A percentile compares a stretch with the other conserved stretches of the same genome.
Evolutionary conservation across 2,113 vertebrate genomes (phyloP).

Genomic region (Euleptes europaea): DNA sequence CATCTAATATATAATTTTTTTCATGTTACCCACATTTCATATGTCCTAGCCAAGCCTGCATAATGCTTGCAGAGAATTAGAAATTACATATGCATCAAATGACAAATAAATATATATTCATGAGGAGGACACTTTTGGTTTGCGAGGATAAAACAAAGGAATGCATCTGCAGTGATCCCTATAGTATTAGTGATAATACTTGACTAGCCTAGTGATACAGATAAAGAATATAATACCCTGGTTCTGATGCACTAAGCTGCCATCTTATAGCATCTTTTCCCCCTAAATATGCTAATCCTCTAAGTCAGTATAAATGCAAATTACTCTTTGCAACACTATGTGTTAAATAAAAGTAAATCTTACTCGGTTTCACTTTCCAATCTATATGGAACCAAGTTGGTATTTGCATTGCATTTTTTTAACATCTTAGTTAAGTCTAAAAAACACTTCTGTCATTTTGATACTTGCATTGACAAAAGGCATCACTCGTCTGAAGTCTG

Average conservation of each 20-base stretch:
- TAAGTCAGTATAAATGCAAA: conserved; percentile 23
- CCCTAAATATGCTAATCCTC: conserved; percentile 15
- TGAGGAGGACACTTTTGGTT: background rate
- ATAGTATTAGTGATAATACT: background rate
- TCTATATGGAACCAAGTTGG: background rate
- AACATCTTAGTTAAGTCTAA: background rate
- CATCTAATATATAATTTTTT: background rate
- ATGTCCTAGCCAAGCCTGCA: background rate
- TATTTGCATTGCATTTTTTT: background rate
- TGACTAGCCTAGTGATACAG: background rate
- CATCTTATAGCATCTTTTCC: background rate
- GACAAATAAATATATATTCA: conserved; percentile 3
- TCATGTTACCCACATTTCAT: background rate
- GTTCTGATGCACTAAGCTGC: conserved; percentile 13
- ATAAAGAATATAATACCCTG: background rate
- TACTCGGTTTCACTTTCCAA: background rate
- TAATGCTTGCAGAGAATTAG: background rate
- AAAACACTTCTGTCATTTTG: background rate
- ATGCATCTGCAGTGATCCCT: background rate
- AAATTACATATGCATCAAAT: background rate
- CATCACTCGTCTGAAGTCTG: background rate
- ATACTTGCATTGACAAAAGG: background rate
- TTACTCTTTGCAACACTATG: background rate
- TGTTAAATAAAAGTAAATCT: conserved; percentile 9
- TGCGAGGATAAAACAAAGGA: background rate